These are phyloP conservation scores for Montipora cactus DNA, from an alignment of 64 coral and sea anemone species.

Conservation along the genomic window DNA sequence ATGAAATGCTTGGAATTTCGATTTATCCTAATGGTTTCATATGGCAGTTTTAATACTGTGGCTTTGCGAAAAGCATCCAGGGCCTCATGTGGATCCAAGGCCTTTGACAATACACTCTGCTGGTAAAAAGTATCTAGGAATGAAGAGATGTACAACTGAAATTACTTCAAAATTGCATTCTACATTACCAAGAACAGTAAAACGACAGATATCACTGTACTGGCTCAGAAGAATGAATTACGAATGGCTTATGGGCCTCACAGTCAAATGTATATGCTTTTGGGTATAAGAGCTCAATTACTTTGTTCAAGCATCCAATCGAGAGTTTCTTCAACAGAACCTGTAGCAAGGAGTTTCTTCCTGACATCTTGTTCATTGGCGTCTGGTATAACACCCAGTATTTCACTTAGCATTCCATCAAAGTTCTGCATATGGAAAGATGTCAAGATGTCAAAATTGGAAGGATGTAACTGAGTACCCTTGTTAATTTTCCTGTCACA, in stretches of 20 bases:
- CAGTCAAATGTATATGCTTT: no score
- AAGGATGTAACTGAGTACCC: no score
- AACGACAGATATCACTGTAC: no score
- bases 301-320: slow-evolving; percentile 25
- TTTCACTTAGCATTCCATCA: slow-evolving; percentile 10
- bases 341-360: not conserved
- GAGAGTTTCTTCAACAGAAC: slow-evolving; percentile 1
- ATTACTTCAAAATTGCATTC: no score
- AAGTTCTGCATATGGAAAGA: slow-evolving; percentile 1
- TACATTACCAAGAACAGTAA: no score
- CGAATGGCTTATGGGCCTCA: no score
- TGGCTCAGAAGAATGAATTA: no score
- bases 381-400: not conserved
- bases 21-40: slow-evolving; percentile 14
- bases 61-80: not conserved
- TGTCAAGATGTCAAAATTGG: not conserved
- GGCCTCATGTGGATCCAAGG: not conserved
- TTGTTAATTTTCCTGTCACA: no score
- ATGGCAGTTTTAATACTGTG: slow-evolving; percentile 4
- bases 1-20: slow-evolving; percentile 3
- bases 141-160: no score
- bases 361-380: slow-evolving; percentile 29
- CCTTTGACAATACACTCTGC: not conserved
- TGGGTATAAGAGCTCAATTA: not conserved
- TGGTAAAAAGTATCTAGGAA: slow-evolving; percentile 12